Evolutionary conservation across 2,888 invertebrate species (phyloP), one percentile per base, ranked within the genome.

Genomic region (Tetanocera ferruginea): DNA sequence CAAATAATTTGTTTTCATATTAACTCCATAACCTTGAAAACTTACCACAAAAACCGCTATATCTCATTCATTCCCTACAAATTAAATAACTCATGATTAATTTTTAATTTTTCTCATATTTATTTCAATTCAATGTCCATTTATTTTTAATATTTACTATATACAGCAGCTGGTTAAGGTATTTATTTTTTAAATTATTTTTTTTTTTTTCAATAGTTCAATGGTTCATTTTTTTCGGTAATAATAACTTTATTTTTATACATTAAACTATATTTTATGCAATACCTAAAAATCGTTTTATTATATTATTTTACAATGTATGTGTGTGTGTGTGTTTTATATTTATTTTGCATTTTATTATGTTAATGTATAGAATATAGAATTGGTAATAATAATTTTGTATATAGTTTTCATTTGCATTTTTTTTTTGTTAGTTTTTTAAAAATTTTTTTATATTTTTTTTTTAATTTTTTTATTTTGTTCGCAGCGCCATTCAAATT

Each of bases 111-210:
- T 43, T 57, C 37, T 72, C 72, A 72, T 67, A 67, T 75, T 75
- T 75, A 75, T 75, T 75, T 75, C 75, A 67, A 67, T 67, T 75
- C 23, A 75, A 75, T 74, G 66, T 75, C 75, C 75, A 75, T 75
- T 75, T 67, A 75, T 37, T 75, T 75, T 75, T 55, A 67, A 55
- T 75, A 75, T 75, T 75, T 55, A 75, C 34, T 75, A 75, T 75
- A 43, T 75, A 75, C 75, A 75, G 55, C 55, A 75, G 14, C 37
- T 51, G 11, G 14, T 69, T 75, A 55, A 28, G 52, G 31, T 66
- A 37, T 25, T 28, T 49, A 31, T 74, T 52, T 55, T 23, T 75
- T 67, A 37, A 75, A 55, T 52, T 19, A 75, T 67, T 52, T 19
- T 37, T 62, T 25, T 3, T 74, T 66, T 66, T 37, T 28, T 66